Percentiles rank a stretch among this genome's conserved stretches.
These are phyloP conservation scores for Drosophila affinis DNA, from an alignment of 2,888 invertebrate genomes.

Conservation along the genomic window DNA sequence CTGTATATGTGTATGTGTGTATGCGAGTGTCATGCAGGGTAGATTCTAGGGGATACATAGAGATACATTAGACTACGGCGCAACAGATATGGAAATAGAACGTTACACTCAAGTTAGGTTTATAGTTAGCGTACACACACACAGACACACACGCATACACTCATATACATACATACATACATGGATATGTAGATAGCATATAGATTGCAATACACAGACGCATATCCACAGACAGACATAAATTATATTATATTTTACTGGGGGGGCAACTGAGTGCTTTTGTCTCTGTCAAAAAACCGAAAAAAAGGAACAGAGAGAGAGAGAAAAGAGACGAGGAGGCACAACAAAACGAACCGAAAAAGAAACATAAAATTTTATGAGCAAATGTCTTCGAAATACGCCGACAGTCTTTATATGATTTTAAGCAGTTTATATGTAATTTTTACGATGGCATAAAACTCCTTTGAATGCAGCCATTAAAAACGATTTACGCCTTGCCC, in stretches of 20 bases:
- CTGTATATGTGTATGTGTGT: conserved; percentile 3
- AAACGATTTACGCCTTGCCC: conserved; percentile 74
- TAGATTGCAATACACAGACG: conserved; percentile 4
- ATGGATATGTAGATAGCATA: too few species aligned
- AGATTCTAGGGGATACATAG: conserved; percentile 47
- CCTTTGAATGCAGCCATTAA: conserved; percentile 75
- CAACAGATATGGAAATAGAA: conserved; percentile 54
- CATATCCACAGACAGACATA: conserved; percentile 18
- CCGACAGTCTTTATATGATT: conserved; percentile 72
- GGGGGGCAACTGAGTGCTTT: conserved; percentile 20
- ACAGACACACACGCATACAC: conserved; percentile 5
- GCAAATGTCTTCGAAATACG: conserved; percentile 60
- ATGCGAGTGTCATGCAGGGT: conserved; percentile 54
- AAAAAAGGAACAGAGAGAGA: not conserved
- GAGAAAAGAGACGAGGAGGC: conserved; percentile 15
- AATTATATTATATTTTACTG: not conserved
- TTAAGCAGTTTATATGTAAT: conserved; percentile 78
- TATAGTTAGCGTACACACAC: conserved; percentile 47
- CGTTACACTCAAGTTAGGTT: conserved; percentile 53
- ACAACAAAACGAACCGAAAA: conserved; percentile 50
- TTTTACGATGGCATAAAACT: conserved; percentile 76
- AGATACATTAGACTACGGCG: conserved; percentile 57
- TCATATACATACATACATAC: too few species aligned
- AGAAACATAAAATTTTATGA: conserved; percentile 70
- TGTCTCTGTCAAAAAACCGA: conserved; percentile 11